Percentiles rank a stretch among this genome's conserved stretches.
These are phyloP conservation scores for Piprites chloris DNA, from an alignment of 2,113 vertebrate species.

Conservation along the genomic window DNA sequence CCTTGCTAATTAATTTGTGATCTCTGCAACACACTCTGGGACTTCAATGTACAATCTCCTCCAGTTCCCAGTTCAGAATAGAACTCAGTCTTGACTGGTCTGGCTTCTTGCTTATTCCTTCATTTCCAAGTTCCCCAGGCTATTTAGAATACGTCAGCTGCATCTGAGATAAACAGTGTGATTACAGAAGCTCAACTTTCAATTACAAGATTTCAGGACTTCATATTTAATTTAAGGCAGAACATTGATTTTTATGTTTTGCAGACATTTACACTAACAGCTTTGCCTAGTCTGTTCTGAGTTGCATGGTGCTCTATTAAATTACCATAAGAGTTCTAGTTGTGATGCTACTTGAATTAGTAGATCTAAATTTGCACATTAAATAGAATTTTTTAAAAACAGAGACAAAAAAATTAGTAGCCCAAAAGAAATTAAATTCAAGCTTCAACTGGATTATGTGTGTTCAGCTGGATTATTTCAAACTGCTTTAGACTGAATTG, in stretches of 20 bases:
- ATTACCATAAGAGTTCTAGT: neutral
- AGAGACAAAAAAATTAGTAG: neutral
- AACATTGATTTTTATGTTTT: neutral
- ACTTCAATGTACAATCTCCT: neutral
- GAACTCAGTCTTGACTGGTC: neutral
- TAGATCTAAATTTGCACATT: neutral
- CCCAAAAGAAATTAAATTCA: neutral
- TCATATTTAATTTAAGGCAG: neutral
- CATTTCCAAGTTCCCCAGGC: neutral
- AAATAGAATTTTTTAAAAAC: neutral
- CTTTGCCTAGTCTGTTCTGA: neutral
- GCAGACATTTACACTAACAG: neutral
- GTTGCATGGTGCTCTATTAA: neutral
- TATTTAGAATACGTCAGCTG: neutral
- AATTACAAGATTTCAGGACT: neutral
- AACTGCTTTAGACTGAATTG: neutral
- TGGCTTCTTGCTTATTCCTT: neutral
- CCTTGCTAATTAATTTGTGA: slow-evolving; percentile 18
- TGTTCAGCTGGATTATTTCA: neutral
- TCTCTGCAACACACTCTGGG: neutral
- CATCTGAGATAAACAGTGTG: neutral
- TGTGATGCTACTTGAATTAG: neutral
- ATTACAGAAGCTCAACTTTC: neutral
- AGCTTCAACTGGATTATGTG: neutral
- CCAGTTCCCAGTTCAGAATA: neutral